Conservation (phyloP, 2,888 invertebrate genomes). For the Ochlodes sylvanus region DNA sequence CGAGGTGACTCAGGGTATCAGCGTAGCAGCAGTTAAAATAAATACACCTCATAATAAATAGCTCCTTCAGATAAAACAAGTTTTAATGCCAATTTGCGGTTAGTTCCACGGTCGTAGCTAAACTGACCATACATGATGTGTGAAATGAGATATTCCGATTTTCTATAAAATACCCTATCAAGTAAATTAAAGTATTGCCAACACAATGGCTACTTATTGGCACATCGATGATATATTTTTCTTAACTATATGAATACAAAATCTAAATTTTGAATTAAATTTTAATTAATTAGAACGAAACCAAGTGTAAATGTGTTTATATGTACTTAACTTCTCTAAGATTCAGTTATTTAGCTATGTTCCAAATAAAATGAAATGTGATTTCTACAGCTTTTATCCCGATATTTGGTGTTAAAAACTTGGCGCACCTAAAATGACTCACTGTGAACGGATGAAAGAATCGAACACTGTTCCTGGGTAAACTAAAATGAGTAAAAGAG, state of each 20-base stretch:
- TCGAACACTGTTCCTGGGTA: slow-evolving; percentile 45
- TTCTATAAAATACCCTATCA: background rate
- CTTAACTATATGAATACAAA: no score
- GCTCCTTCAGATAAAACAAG: slow-evolving; percentile 60
- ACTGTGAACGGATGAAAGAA: slow-evolving; percentile 50
- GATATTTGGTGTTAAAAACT: slow-evolving; percentile 5
- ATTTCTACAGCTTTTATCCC: slow-evolving; percentile 13
- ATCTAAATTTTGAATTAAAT: no score
- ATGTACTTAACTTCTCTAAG: no score
- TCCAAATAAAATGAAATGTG: background rate
- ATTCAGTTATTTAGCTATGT: no score
- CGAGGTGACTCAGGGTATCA: slow-evolving; percentile 56
- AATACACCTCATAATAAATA: slow-evolving; percentile 51
- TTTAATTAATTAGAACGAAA: no score
- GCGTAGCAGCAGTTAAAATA: slow-evolving; percentile 41
- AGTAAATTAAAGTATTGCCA: no score
- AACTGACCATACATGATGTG: slow-evolving; percentile 4
- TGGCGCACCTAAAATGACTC: slow-evolving; percentile 58
- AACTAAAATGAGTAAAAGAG: slow-evolving; percentile 48
- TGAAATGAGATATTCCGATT: background rate
- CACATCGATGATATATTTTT: no score
- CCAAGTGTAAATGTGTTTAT: no score
- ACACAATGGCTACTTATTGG: no score
- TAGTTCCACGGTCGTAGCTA: slow-evolving; percentile 47
- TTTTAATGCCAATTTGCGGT: slow-evolving; percentile 65